These are phyloP conservation scores for Gallinago media DNA, from an alignment of 2,113 vertebrate species.

Conservation along the genomic window DNA sequence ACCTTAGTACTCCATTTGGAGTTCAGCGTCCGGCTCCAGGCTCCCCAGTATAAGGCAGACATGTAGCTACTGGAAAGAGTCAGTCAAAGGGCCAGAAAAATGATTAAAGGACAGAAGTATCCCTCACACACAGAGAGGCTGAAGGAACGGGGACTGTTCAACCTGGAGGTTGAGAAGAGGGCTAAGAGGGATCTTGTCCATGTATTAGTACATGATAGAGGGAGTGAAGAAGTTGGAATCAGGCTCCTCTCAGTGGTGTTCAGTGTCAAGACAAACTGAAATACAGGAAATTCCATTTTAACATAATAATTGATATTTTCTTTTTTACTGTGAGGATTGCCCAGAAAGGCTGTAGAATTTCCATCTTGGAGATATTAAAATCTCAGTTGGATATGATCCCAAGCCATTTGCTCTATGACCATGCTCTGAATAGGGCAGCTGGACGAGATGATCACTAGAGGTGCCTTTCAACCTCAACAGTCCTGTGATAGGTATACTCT, in stretches of 20 bases:
- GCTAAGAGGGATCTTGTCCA: not conserved
- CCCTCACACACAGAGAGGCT: rapidly evolving
- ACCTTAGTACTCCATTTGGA: not conserved
- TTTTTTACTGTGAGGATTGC: not conserved
- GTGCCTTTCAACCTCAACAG: not conserved
- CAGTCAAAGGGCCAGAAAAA: not conserved
- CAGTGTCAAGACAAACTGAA: not conserved
- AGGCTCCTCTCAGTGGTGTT: not conserved
- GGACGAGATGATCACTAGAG: not conserved
- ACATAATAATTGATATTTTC: not conserved
- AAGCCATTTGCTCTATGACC: not conserved
- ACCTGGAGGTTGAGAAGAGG: not conserved
- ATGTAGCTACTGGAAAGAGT: not conserved
- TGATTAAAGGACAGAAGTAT: not conserved
- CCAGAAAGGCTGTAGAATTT: not conserved
- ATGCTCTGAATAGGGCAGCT: not conserved
- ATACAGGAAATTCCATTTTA: not conserved
- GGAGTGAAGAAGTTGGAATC: not conserved
- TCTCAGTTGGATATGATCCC: not conserved
- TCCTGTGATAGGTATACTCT: not conserved
- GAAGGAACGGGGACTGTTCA: not conserved
- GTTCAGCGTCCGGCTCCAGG: not conserved
- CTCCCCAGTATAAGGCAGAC: not conserved
- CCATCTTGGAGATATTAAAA: not conserved
- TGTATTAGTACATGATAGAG: rapidly evolving